Base-by-base conservation (phyloP, 2,888 invertebrate genomes). In the Endotricha flammealis region DNA sequence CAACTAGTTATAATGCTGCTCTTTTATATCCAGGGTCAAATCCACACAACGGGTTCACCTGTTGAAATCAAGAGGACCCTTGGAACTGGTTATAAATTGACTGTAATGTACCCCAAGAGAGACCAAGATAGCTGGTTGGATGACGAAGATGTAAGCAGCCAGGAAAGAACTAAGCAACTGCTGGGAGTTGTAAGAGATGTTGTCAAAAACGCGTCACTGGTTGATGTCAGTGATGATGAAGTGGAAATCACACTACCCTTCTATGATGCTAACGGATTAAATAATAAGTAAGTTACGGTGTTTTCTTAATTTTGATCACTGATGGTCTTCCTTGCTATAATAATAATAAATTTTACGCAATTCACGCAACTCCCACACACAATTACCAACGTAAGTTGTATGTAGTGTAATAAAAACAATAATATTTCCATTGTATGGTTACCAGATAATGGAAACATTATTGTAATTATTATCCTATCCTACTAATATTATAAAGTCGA, bases 1-100 rank as follows among this genome's bases (percentile, higher is more conserved):
- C 9, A 12, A 24, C 25, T 25, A 10, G 9, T 1, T 3, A 11
- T 5, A 25, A 11, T 3, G 1, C 7, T 27, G 12, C 12, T 12
- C 12, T 12, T 12, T 12, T 12, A 27, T 3, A 4, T 27, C 2
- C 52, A 88, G 78, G 90, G 90, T 22, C 88, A 87, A 69, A 78
- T 90, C 43, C 81, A 89, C 47, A 89, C 89, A 7, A 82, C 83
- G 0, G 90, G 90, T 1, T 87, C 90, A 0, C 90, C 90, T 0
- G 70, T 89, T 27, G 87, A 85, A 27, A 76, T 90, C 37, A 90
- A 89, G 39, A 82, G 86, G 1, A 73, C 79, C n/a, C 73, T 89
- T 14, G 90, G 90, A 8, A 81, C 69, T 32, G 90, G 90, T 0
- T 90, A 90, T 65, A 82, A 79, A 45, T 58, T 90, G 8, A 75